These are phyloP conservation scores for Cerastis leucographa DNA, from an alignment of 2,888 invertebrate species.

Conservation along the genomic window DNA sequence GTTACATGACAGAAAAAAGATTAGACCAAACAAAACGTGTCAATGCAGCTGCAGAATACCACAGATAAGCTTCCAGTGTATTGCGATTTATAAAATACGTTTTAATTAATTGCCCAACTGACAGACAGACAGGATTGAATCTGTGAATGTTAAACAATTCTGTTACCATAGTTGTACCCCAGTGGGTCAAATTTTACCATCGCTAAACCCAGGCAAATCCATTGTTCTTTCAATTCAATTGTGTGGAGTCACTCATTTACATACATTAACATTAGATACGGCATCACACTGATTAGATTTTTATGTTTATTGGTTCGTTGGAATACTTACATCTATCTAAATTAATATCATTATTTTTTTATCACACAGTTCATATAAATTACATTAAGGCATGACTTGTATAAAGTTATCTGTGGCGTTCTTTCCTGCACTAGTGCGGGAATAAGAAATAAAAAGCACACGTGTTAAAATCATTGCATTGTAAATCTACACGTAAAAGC, in stretches of 20 bases:
- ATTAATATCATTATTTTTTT: background rate
- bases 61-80: background rate
- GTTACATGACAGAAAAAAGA: background rate
- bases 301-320: slow-evolving; percentile 67
- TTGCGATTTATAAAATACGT: slow-evolving; percentile 3
- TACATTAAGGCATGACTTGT: background rate
- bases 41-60: slow-evolving; percentile 5
- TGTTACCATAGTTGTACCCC: slow-evolving; percentile 13
- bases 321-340: slow-evolving; percentile 44
- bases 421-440: background rate
- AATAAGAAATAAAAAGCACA: background rate
- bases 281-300: slow-evolving; percentile 72
- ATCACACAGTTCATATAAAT: background rate
- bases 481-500: background rate
- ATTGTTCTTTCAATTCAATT: slow-evolving; percentile 77
- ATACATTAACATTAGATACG: slow-evolving; percentile 72
- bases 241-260: slow-evolving; percentile 68
- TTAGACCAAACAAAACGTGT: background rate
- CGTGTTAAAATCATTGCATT: background rate
- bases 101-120: slow-evolving; percentile 5
- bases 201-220: slow-evolving; percentile 68
- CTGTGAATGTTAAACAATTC: slow-evolving; percentile 19
- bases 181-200: slow-evolving; percentile 67
- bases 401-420: background rate
- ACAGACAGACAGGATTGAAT: slow-evolving; percentile 9